phyloP scores from a whole-genome alignment of 1,140 invertebrate genomes.

The Drosophila pallidifrons region DNA sequence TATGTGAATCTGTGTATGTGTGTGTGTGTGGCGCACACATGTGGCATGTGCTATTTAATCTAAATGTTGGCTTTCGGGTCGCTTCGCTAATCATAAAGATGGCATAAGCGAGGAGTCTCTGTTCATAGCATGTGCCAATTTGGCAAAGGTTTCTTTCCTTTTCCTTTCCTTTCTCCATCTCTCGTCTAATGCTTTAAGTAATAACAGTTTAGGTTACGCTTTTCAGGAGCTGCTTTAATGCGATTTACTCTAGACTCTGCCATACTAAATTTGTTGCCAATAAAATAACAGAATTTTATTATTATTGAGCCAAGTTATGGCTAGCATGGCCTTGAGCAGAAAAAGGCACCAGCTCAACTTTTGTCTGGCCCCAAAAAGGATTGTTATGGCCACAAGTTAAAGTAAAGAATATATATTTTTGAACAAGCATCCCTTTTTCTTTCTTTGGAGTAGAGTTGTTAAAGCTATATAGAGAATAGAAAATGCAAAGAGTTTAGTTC shows the following conservation, averaged over 20 bases:
- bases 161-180: no score
- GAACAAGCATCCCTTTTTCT: background rate
- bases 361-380: no score
- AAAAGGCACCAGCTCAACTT: background rate
- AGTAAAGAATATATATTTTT: background rate
- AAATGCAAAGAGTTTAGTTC: background rate
- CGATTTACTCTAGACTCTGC: conserved; percentile 1
- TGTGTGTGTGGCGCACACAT: conserved; percentile 46
- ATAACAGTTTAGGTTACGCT: background rate
- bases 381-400: background rate
- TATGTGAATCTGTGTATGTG: conserved; percentile 19
- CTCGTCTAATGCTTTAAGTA: background rate
- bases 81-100: conserved; percentile 77
- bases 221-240: conserved; percentile 10
- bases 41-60: conserved; percentile 71
- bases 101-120: conserved; percentile 76
- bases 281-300: conserved; percentile 1
- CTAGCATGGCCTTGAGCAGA: background rate
- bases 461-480: background rate
- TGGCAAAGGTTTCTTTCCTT: conserved; percentile 4
- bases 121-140: conserved; percentile 32
- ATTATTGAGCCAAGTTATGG: background rate
- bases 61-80: conserved; percentile 72
- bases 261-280: conserved; percentile 3
- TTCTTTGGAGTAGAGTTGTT: background rate